Evolutionary conservation across 2,113 vertebrate genomes (phyloP).

Genomic region (Pseudopodoces humilis): DNA sequence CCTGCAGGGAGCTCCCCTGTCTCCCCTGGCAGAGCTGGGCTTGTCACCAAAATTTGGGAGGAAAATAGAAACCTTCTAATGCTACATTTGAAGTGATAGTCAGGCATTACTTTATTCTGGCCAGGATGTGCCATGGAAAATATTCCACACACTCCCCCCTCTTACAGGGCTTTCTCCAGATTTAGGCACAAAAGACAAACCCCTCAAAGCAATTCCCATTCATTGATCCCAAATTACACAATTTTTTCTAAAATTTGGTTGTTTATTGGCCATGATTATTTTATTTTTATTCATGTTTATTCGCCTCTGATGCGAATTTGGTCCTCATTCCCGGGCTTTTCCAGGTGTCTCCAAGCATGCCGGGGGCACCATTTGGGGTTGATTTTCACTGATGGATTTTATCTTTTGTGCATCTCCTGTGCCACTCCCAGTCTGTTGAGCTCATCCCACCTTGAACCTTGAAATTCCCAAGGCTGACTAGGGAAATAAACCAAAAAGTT

Average conservation of each 20-base stretch:
- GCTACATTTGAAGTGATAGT: too few relatives aligned
- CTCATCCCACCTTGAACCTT: background rate
- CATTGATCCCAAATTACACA: background rate
- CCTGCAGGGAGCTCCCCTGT: too few relatives aligned
- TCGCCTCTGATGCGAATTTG: fast-evolving
- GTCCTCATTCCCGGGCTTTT: background rate
- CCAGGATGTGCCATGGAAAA: background rate
- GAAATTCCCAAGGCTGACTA: background rate
- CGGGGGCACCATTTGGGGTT: background rate
- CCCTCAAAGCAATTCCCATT: background rate
- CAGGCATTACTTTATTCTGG: background rate
- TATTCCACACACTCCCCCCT: background rate
- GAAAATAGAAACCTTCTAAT: background rate
- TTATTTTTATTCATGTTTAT: too few relatives aligned
- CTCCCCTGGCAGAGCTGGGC: background rate
- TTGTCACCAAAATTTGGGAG: background rate
- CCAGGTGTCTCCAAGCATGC: background rate
- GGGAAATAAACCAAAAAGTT: background rate
- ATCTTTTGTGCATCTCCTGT: background rate
- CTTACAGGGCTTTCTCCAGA: background rate
- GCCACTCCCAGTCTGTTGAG: background rate
- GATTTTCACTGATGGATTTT: background rate
- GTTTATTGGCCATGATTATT: background rate
- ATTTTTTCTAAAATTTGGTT: background rate
- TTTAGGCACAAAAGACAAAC: too few relatives aligned